Evolutionary conservation across 1,140 invertebrate species (phyloP).

Genomic region (Drosophila hydei): DNA sequence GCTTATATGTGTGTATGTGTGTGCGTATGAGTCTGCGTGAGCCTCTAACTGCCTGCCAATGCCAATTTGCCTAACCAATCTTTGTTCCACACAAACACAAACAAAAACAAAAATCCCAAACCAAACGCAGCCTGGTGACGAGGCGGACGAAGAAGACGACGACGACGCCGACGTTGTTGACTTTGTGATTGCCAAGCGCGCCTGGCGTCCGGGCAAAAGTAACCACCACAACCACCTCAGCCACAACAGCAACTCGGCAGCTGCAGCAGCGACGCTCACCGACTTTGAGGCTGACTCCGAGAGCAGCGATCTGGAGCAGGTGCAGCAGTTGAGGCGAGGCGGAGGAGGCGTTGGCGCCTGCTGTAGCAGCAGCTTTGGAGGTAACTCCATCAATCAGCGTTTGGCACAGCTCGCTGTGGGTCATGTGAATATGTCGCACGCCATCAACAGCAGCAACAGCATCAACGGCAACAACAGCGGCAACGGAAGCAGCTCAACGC

Average conservation of each 20-base stretch:
- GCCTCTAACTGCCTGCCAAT: slow-evolving; percentile 29
- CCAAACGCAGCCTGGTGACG: slow-evolving; percentile 61
- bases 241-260: slow-evolving; percentile 18
- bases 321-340: slow-evolving; percentile 51
- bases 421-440: slow-evolving; percentile 40
- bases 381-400: slow-evolving; percentile 10
- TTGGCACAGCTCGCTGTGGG: slow-evolving; percentile 10
- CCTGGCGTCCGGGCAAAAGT: slow-evolving; percentile 45
- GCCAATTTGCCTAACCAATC: slow-evolving; percentile 43
- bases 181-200: slow-evolving; percentile 63
- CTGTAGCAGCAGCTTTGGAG: neutral
- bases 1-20: slow-evolving; percentile 13
- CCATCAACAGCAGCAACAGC: slow-evolving; percentile 28
- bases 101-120: slow-evolving; percentile 4
- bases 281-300: slow-evolving; percentile 83
- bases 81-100: slow-evolving; percentile 40
- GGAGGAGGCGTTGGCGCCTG: slow-evolving; percentile 7
- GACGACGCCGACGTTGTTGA: slow-evolving; percentile 66
- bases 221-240: slow-evolving; percentile 2
- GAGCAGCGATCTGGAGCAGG: slow-evolving; percentile 78
- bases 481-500: slow-evolving; percentile 23
- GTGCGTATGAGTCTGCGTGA: slow-evolving; percentile 16
- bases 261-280: slow-evolving; percentile 58
- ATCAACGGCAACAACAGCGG: slow-evolving; percentile 15
- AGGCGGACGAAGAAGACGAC: slow-evolving; percentile 73